Percentiles rank a stretch among this genome's conserved stretches.
phyloP scores from a whole-genome alignment of 2,888 invertebrate genomes.

The Prenolepis imparis region DNA sequence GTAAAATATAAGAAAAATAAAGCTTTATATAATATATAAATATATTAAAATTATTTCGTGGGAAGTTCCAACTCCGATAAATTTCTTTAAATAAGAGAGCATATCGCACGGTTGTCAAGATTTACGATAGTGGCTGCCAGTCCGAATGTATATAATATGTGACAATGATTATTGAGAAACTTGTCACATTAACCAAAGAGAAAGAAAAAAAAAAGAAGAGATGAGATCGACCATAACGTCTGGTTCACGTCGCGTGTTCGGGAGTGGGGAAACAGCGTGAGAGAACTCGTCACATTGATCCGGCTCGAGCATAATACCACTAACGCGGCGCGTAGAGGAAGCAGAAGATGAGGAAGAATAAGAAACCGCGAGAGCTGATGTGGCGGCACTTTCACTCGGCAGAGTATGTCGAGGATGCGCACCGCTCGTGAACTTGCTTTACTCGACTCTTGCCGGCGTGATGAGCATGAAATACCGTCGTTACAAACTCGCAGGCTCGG shows the following conservation, averaged over 20 bases:
- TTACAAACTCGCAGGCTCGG: constrained; percentile 32
- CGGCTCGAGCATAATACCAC: constrained; percentile 25
- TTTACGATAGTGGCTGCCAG: no score
- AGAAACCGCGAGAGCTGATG: constrained; percentile 57
- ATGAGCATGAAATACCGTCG: constrained; percentile 57
- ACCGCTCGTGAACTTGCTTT: constrained; percentile 73
- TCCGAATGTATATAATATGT: neutral
- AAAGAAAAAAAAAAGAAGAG: neutral
- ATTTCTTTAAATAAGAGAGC: neutral
- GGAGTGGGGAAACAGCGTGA: constrained; percentile 69
- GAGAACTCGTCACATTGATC: constrained; percentile 59
- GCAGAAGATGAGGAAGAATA: constrained; percentile 58
- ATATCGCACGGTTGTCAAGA: neutral
- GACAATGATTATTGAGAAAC: neutral
- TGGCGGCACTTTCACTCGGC: constrained; percentile 79
- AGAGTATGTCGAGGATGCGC: constrained; percentile 18
- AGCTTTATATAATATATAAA: neutral
- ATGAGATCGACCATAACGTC: neutral
- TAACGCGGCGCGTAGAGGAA: constrained; percentile 25
- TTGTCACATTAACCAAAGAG: constrained; percentile 19
- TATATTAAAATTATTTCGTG: neutral
- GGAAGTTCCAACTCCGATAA: neutral
- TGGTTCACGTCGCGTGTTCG: constrained; percentile 57
- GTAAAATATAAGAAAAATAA: neutral
- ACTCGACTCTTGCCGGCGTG: constrained; percentile 38